phyloP scores from a whole-genome alignment of 2,797 vertebrate species.

The Poecilia picta region DNA sequence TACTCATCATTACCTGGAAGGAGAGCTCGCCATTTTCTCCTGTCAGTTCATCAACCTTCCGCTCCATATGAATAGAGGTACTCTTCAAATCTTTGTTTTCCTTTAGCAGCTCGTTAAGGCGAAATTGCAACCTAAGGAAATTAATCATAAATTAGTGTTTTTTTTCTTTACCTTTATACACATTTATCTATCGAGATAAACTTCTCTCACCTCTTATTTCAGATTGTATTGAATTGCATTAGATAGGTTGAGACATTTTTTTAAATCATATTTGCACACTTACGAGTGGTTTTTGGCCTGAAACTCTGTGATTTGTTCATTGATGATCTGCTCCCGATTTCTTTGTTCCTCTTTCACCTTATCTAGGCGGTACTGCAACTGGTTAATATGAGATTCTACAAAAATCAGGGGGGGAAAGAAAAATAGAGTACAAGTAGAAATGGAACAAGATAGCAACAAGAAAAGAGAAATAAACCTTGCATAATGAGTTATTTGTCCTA shows the following conservation, averaged over 20 bases:
- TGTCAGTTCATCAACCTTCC: conserved; percentile 86
- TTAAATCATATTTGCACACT: not conserved
- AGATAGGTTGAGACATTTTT: not conserved
- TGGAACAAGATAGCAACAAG: not conserved
- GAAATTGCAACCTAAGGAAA: conserved; percentile 81
- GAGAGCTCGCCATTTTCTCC: conserved; percentile 92
- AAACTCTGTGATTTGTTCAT: conserved; percentile 82
- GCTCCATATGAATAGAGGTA: conserved; percentile 87
- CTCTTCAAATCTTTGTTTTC: conserved; percentile 90
- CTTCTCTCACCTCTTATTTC: not conserved
- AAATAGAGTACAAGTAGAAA: not conserved
- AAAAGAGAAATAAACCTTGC: not conserved
- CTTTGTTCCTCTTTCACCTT: conserved; percentile 81
- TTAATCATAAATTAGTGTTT: not conserved
- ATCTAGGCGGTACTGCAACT: conserved; percentile 86
- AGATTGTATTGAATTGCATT: not conserved
- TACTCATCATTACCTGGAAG: conserved; percentile 81
- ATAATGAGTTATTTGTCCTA: conserved; percentile 37
- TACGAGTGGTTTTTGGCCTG: conserved; percentile 85
- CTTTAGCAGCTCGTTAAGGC: conserved; percentile 86
- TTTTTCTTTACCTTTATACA: not conserved
- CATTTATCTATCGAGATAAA: not conserved
- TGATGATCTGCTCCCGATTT: conserved; percentile 77
- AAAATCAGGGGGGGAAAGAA: not conserved
- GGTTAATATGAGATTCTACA: conserved; percentile 81